Evolutionary conservation across 2,888 invertebrate species (phyloP).

Genomic region (Himalopsyche kuldschensis): DNA sequence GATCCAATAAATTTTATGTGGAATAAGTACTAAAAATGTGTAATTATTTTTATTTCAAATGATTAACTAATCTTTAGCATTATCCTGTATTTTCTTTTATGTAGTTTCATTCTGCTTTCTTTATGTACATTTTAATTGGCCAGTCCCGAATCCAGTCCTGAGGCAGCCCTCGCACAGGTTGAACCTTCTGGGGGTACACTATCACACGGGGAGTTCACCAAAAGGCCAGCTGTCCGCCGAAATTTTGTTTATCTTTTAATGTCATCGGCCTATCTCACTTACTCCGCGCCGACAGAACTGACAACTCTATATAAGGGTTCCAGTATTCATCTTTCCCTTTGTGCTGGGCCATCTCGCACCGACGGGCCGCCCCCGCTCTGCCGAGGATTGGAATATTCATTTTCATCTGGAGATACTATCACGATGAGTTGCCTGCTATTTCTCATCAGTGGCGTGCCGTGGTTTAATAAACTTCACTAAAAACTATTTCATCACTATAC

Average conservation of each 20-base stretch:
- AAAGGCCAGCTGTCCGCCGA: conserved; percentile 29
- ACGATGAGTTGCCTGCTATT: background rate
- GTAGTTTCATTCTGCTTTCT: too few species aligned
- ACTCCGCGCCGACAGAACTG: background rate
- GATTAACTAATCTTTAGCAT: too few species aligned
- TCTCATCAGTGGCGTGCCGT: background rate
- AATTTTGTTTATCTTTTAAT: conserved; percentile 39
- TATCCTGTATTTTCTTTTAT: too few species aligned
- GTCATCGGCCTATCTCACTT: conserved; percentile 34
- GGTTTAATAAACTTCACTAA: too few species aligned
- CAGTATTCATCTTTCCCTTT: conserved; percentile 23
- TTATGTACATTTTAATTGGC: too few species aligned
- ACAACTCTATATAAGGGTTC: conserved; percentile 11
- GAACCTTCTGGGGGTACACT: background rate
- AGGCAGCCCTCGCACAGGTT: background rate
- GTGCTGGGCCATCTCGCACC: conserved; percentile 2
- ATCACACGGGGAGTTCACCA: conserved; percentile 1
- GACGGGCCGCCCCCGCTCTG: background rate
- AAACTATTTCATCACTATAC: too few species aligned
- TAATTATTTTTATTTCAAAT: too few species aligned
- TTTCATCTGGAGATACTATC: background rate
- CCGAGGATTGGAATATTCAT: background rate
- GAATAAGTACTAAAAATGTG: too few species aligned
- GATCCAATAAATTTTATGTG: too few species aligned
- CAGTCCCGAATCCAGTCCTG: background rate